Evolutionary conservation across 2,888 invertebrate species (phyloP), one percentile per base, ranked within the genome.

Genomic region (Drosophila mettleri): DNA sequence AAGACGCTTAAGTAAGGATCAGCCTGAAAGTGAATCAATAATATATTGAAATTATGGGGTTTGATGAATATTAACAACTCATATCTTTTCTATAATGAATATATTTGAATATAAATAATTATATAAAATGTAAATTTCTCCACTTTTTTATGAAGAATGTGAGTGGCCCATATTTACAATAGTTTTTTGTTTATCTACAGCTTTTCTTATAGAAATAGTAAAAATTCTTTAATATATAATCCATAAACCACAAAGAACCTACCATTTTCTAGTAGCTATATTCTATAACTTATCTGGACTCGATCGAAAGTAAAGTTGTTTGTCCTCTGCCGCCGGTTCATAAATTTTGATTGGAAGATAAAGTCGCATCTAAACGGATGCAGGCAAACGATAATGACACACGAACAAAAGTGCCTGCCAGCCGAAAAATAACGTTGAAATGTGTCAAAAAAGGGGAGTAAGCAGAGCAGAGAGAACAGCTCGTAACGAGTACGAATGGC

Each of bases 401-500:
- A 79, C 68, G 77, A 74, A 88, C 78, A 80, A 80, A 86, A 84
- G 70, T 75, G 73, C 63, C 74, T 88, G 86, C 80, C 87, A 72
- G 66, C 85, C 74, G 69, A 71, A 72, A 75, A 64, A 66, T 67
- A 66, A 85, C 63, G 62, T 55, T 51, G 59, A 45, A 52, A 80
- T 78, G 84, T 88, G 87, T 88, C 82, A 84, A 88, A 78, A 67
- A 48, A 64, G 59, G 58, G 77, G 45, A 61, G 59, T 33, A 70
- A 57, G 62, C 52, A 53, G 75, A 59, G 75, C 65, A 63, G 49
- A 62, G 36, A 62, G 45, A 70, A 63, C 59, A 49, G 18, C 39
- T 18, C 67, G 48, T 72, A 52, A 69, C 49, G 63, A 62, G 55
- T 57, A 52, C 29, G 67, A 48, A 45, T 22, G 22, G 49, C 36